Percentiles rank a stretch among this genome's conserved stretches.
These are phyloP conservation scores for Nycticryphes semicollaris DNA, from an alignment of 2,113 vertebrate genomes.

Conservation along the genomic window DNA sequence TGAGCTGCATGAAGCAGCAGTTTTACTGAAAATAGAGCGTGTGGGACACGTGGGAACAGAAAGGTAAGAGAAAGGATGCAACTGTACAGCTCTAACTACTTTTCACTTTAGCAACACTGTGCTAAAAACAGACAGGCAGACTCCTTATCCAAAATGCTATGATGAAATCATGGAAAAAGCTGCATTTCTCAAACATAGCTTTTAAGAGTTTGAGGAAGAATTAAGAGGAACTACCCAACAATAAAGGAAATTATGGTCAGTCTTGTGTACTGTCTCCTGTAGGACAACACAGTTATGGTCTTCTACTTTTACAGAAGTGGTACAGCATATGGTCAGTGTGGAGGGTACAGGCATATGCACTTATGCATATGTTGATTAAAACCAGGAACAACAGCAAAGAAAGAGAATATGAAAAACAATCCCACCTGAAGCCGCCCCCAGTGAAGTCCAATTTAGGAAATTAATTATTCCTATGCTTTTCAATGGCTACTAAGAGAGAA, in stretches of 20 bases:
- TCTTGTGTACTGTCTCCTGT: background rate
- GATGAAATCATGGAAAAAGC: background rate
- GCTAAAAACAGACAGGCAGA: background rate
- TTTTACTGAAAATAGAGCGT: background rate
- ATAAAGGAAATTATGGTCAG: background rate
- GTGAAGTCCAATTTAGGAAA: background rate
- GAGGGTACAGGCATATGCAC: no score
- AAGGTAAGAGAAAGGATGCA: background rate
- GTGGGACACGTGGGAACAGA: background rate
- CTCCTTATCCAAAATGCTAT: background rate
- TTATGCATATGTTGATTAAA: background rate
- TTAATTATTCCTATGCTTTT: background rate
- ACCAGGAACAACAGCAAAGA: background rate
- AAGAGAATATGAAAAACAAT: background rate
- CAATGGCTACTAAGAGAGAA: background rate
- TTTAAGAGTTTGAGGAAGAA: background rate
- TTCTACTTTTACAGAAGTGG: fast-evolving
- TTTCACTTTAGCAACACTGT: background rate
- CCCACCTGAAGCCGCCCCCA: background rate
- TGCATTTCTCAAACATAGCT: background rate
- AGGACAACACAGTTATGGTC: background rate
- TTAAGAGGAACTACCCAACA: background rate
- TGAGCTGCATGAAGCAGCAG: background rate
- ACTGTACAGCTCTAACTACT: background rate
- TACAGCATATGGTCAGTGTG: fast-evolving